Evolutionary conservation across 2,113 vertebrate genomes (phyloP).

Genomic region (Sigmodon hispidus): DNA sequence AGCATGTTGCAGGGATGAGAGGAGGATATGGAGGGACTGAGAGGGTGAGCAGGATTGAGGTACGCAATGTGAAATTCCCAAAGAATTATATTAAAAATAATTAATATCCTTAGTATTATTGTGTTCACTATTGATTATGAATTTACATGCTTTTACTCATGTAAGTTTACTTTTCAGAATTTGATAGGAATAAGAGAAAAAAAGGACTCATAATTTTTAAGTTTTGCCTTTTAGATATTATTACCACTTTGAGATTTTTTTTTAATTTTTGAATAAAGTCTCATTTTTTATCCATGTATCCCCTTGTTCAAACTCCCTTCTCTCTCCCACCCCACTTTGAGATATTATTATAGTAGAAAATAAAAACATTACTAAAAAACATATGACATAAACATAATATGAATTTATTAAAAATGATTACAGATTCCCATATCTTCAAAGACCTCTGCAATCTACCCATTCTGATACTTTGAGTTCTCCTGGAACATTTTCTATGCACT

Average conservation of each 20-base stretch:
- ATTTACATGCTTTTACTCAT: background rate
- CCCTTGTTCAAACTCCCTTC: too few relatives aligned
- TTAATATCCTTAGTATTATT: background rate
- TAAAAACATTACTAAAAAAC: background rate
- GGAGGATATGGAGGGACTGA: background rate
- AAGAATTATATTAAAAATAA: background rate
- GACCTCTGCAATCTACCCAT: background rate
- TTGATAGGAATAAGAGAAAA: background rate
- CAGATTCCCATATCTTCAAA: background rate
- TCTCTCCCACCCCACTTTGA: too few relatives aligned
- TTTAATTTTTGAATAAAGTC: too few relatives aligned
- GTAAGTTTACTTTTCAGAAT: conserved; percentile 35
- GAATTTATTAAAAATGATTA: background rate
- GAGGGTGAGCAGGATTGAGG: too few relatives aligned
- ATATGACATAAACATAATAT: background rate
- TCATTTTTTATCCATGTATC: too few relatives aligned
- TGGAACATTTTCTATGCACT: background rate
- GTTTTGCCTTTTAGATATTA: background rate
- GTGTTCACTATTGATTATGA: background rate
- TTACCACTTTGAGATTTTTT: background rate
- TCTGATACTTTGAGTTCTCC: background rate
- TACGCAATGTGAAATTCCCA: background rate
- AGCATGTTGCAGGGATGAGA: background rate
- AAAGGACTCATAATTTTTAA: background rate
- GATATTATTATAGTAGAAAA: conserved; percentile 17